Evolutionary conservation across 2,888 invertebrate species (phyloP).

Genomic region (Parnassius smintheus): DNA sequence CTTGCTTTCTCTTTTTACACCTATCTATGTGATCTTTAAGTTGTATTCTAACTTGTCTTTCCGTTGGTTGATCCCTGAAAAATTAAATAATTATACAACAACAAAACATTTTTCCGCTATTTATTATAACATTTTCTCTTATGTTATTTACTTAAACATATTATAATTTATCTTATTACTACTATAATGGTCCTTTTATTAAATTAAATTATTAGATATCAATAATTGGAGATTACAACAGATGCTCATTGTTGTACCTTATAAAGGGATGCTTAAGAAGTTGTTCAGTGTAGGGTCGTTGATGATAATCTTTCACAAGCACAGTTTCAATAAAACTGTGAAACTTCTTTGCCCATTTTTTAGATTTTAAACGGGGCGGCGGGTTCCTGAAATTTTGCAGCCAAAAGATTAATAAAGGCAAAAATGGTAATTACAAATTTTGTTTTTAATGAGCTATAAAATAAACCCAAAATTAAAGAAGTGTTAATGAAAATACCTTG

Average conservation of each 20-base stretch:
- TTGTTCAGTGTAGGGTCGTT: conserved; percentile 98
- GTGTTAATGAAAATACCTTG: conserved; percentile 69
- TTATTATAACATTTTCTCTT: too few species aligned
- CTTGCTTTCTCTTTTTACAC: conserved; percentile 96
- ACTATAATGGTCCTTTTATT: too few species aligned
- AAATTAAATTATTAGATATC: too few species aligned
- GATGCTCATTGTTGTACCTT: conserved; percentile 54
- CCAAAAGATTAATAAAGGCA: background rate
- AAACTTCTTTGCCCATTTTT: conserved; percentile 99
- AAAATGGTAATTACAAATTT: background rate
- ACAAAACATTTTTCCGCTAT: too few species aligned
- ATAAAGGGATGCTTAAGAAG: conserved; percentile 98
- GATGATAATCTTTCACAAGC: conserved; percentile 99
- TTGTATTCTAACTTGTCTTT: conserved; percentile 98
- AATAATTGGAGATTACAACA: too few species aligned
- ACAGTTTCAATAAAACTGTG: conserved; percentile 99
- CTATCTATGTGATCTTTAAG: conserved; percentile 99
- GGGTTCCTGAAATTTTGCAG: conserved; percentile 85
- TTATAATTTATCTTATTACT: too few species aligned
- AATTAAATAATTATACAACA: background rate
- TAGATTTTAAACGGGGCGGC: conserved; percentile 97
- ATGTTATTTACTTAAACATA: too few species aligned
- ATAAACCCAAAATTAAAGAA: conserved; percentile 1
- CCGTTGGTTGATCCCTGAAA: conserved; percentile 96
- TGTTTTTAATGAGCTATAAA: background rate